Conservation (phyloP, 2,888 invertebrate genomes). For the Drosophila sordidula region DNA sequence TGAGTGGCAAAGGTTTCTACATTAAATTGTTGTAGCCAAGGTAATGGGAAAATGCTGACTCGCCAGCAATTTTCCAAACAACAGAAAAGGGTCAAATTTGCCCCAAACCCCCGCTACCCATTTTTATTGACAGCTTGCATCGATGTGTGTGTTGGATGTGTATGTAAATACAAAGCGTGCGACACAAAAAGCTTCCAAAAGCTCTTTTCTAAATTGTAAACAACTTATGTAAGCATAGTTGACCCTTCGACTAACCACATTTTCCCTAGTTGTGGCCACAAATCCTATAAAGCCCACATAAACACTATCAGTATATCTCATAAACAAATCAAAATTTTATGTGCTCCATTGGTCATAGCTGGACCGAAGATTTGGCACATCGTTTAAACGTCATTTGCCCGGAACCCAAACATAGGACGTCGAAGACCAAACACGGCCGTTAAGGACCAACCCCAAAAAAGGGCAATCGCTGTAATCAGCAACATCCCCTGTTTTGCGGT, state of each 20-base stretch:
- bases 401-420: not conserved
- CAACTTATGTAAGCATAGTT: slow-evolving; percentile 15
- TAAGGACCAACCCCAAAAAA: slow-evolving; percentile 39
- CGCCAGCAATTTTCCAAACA: slow-evolving; percentile 39
- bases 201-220: slow-evolving; percentile 7
- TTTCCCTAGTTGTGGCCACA: slow-evolving; percentile 25
- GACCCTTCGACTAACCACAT: slow-evolving; percentile 13
- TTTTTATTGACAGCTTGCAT: slow-evolving; percentile 23
- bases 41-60: slow-evolving; percentile 52
- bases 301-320: slow-evolving; percentile 17
- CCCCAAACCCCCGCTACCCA: not conserved
- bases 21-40: slow-evolving; percentile 33
- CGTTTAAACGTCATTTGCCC: slow-evolving; percentile 65
- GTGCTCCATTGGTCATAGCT: slow-evolving; percentile 50
- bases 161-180: slow-evolving; percentile 4
- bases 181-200: slow-evolving; percentile 11
- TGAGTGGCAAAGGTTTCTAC: slow-evolving; percentile 16
- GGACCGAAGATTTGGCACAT: slow-evolving; percentile 59
- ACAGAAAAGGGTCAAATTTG: slow-evolving; percentile 42
- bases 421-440: slow-evolving; percentile 6
- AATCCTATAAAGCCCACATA: slow-evolving; percentile 23
- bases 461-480: slow-evolving; percentile 40
- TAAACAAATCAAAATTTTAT: slow-evolving; percentile 52
- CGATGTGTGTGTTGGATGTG: not conserved
- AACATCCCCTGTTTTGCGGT: slow-evolving; percentile 51